phyloP scores from a whole-genome alignment of 2,888 invertebrate species.

The Cosmia trapezina region DNA sequence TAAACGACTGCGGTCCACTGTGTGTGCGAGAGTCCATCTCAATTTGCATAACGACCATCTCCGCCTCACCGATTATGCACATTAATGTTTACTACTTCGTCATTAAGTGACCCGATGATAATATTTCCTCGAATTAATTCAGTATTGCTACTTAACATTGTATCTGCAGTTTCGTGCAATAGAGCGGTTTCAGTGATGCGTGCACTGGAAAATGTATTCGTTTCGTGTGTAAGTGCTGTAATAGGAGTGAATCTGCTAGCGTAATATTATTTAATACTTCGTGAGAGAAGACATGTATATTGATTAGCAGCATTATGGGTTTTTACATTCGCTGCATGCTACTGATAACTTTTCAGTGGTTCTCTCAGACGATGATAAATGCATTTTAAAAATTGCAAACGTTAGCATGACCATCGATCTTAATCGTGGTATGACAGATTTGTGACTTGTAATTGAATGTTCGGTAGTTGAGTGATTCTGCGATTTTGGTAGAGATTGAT shows the following conservation, averaged over 20 bases:
- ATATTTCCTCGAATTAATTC: constrained; percentile 71
- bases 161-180: constrained; percentile 46
- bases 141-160: constrained; percentile 51
- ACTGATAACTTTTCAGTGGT: background rate
- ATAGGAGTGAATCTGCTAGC: constrained; percentile 62
- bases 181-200: constrained; percentile 62
- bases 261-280: constrained; percentile 73
- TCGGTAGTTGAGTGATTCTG: constrained; percentile 4
- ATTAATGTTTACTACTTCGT: constrained; percentile 80
- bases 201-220: constrained; percentile 70
- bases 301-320: constrained; percentile 22
- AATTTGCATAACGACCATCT: constrained; percentile 82
- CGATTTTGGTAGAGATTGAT: background rate
- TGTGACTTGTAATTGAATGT: constrained; percentile 3
- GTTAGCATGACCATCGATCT: constrained; percentile 6
- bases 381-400: background rate
- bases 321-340: constrained; percentile 29
- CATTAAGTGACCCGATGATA: constrained; percentile 71
- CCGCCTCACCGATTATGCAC: constrained; percentile 75
- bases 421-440: background rate
- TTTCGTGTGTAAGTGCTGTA: constrained; percentile 60
- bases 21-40: constrained; percentile 71
- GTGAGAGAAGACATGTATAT: constrained; percentile 59
- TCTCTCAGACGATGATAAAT: background rate
- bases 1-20: constrained; percentile 74